Evolutionary conservation across 1,140 invertebrate species (phyloP).

Genomic region (Eulimnadia texana): DNA sequence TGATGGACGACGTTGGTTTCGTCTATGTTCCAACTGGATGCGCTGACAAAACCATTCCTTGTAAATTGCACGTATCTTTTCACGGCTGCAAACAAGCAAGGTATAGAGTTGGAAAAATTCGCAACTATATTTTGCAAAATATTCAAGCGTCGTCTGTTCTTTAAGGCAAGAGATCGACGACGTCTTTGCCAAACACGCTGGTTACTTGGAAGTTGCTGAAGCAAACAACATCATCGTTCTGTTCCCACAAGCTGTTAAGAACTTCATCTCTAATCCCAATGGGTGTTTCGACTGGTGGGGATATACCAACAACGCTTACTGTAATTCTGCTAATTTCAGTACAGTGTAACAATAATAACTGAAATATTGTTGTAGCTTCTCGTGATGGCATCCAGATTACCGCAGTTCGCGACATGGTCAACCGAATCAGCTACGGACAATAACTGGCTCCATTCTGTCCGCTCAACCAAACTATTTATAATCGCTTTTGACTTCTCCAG

Average conservation of each 20-base stretch:
- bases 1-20: constrained; percentile 28
- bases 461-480: too few species aligned
- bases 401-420: too few species aligned
- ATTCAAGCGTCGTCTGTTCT: too few species aligned
- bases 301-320: constrained; percentile 6
- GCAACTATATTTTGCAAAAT: too few species aligned
- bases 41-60: constrained; percentile 21
- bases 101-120: too few species aligned
- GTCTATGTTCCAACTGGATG: constrained; percentile 28
- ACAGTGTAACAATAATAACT: too few species aligned
- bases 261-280: constrained; percentile 24
- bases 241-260: constrained; percentile 29
- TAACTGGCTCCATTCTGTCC: too few species aligned
- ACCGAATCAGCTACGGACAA: too few species aligned
- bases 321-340: constrained; percentile 2
- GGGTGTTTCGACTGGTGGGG: constrained; percentile 34
- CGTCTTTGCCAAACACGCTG: constrained; percentile 26
- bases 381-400: too few species aligned
- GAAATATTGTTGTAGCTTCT: too few species aligned
- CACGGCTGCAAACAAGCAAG: constrained; percentile 30
- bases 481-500: too few species aligned
- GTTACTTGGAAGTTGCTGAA: constrained; percentile 32
- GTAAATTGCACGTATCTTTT: constrained; percentile 30
- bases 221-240: constrained; percentile 32
- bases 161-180: constrained; percentile 22